Percentiles rank a stretch among this genome's conserved stretches.
These are phyloP conservation scores for Melospiza georgiana DNA, from an alignment of 2,113 vertebrate genomes.

Conservation along the genomic window DNA sequence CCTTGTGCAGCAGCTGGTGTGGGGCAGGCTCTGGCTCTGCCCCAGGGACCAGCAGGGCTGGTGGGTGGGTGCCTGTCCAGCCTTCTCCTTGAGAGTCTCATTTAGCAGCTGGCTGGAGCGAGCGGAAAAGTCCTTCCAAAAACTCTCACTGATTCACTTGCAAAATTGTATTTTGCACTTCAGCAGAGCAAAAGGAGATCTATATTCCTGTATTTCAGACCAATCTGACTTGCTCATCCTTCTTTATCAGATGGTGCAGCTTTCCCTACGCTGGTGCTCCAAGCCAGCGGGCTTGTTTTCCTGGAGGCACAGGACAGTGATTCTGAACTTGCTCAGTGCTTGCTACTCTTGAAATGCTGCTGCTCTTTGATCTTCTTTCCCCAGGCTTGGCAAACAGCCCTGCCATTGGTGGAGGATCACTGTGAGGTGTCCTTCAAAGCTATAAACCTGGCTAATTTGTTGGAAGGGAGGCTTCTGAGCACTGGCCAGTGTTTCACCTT, in stretches of 20 bases:
- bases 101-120: neutral
- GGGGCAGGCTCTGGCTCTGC: neutral
- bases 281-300: neutral
- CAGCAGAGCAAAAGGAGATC: neutral
- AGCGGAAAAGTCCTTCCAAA: neutral
- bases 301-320: neutral
- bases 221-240: neutral
- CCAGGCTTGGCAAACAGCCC: neutral
- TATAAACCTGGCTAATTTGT: neutral
- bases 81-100: neutral
- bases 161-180: neutral
- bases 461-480: neutral
- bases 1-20: neutral
- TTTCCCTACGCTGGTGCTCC: neutral
- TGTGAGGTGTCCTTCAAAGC: neutral
- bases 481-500: neutral
- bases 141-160: neutral
- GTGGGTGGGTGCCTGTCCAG: neutral
- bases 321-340: neutral
- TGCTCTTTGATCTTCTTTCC: slow-evolving; percentile 17
- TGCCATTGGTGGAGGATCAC: neutral
- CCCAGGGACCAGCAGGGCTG: accelerated
- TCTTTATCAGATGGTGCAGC: neutral
- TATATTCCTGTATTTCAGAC: neutral
- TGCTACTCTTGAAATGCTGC: neutral